These are phyloP conservation scores for Leucoptera coffeella DNA, from an alignment of 2,888 invertebrate genomes.

Conservation along the genomic window DNA sequence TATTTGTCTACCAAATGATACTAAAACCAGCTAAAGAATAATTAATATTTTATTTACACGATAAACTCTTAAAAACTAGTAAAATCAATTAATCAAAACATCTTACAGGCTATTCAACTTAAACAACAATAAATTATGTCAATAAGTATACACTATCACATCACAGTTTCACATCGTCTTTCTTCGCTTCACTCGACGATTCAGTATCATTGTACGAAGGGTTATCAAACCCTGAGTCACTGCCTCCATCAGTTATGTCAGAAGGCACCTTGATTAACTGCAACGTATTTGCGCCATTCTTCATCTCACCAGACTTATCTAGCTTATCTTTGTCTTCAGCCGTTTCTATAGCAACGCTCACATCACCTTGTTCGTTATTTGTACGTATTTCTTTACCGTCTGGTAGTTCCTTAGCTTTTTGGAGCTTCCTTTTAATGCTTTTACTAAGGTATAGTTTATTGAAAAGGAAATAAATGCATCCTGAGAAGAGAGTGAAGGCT, in stretches of 20 bases:
- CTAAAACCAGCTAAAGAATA: no score
- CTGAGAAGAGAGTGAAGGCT: constrained; percentile 55
- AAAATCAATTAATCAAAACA: no score
- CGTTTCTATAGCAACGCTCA: constrained; percentile 1
- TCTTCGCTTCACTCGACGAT: constrained; percentile 13
- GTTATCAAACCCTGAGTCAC: constrained; percentile 41
- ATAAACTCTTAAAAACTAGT: no score
- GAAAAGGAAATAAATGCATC: constrained; percentile 62
- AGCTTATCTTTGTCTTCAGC: background rate
- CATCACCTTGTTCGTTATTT: no score
- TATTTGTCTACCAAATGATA: no score
- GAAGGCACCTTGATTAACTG: constrained; percentile 5
- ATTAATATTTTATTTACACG: no score
- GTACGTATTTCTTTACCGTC: no score
- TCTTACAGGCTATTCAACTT: no score
- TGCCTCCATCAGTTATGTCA: constrained; percentile 36
- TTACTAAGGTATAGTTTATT: constrained; percentile 60
- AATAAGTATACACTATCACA: constrained; percentile 10
- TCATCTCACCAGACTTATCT: background rate
- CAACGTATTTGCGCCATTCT: background rate
- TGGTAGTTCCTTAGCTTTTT: constrained; percentile 41
- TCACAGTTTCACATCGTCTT: constrained; percentile 13
- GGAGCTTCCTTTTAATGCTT: constrained; percentile 49
- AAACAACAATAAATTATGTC: no score
- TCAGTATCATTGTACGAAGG: constrained; percentile 34